Conservation (phyloP, 2,797 vertebrate genomes). For the Chelon auratus region DNA sequence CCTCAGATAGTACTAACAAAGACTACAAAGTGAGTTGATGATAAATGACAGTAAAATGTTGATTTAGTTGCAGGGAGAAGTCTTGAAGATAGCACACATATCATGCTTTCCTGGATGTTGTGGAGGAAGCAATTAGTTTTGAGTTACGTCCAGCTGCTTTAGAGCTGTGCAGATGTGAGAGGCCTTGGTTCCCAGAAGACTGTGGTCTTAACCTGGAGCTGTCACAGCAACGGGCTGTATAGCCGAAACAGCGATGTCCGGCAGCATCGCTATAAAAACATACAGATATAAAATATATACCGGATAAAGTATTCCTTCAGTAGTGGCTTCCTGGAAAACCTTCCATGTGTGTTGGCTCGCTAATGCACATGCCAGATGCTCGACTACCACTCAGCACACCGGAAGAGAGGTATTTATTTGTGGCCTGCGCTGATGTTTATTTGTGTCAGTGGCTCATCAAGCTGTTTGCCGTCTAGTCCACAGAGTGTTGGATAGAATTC, state of each 20-base stretch:
- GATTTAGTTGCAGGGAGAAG: constrained; percentile 74
- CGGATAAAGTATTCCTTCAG: constrained; percentile 22
- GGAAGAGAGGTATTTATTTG: constrained; percentile 67
- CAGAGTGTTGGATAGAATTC: constrained; percentile 52
- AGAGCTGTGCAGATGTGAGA: constrained; percentile 85
- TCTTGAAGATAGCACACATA: constrained; percentile 87
- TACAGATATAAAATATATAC: constrained; percentile 20
- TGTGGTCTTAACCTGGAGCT: constrained; percentile 80
- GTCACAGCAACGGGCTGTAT: constrained; percentile 79
- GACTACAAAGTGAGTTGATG: constrained; percentile 62
- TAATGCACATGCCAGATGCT: constrained; percentile 65
- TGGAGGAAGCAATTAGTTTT: constrained; percentile 90
- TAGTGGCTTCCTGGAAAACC: constrained; percentile 21
- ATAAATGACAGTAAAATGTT: constrained; percentile 68
- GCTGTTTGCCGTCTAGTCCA: constrained; percentile 50
- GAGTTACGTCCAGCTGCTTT: constrained; percentile 89
- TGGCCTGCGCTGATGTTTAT: constrained; percentile 59
- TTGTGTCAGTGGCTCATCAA: constrained; percentile 64
- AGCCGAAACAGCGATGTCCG: constrained; percentile 59
- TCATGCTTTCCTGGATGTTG: constrained; percentile 82
- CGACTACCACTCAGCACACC: constrained; percentile 50
- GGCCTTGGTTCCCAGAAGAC: constrained; percentile 80
- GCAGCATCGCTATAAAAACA: constrained; percentile 49
- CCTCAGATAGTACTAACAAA: constrained; percentile 23
- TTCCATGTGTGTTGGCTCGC: constrained; percentile 34